Evolutionary conservation across 2,888 invertebrate species (phyloP).

Genomic region (Aphrophora alni): DNA sequence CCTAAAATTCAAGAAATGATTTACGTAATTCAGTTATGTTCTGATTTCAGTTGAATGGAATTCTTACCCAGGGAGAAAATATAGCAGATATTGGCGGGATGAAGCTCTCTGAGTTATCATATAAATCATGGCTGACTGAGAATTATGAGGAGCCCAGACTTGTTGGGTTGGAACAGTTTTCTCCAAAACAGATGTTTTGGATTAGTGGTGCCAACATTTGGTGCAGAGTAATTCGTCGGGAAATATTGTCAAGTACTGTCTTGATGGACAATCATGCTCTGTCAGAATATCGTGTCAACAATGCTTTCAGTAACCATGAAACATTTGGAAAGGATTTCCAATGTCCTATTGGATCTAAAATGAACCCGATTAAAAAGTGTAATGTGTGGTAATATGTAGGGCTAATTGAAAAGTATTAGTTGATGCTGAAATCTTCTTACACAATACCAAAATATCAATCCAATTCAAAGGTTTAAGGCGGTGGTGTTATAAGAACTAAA

Average conservation of each 20-base stretch:
- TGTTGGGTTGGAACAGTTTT: conserved; percentile 72
- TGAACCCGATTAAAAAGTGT: conserved; percentile 69
- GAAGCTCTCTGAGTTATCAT: conserved; percentile 88
- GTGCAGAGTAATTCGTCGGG: conserved; percentile 77
- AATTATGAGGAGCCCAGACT: conserved; percentile 70
- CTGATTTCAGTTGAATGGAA: conserved; percentile 77
- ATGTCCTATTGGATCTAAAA: too few relatives aligned
- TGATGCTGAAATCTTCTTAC: too few relatives aligned
- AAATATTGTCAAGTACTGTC: conserved; percentile 78
- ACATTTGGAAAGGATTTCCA: conserved; percentile 68
- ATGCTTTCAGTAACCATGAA: conserved; percentile 67
- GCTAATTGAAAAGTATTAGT: conserved; percentile 55
- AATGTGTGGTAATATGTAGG: too few relatives aligned
- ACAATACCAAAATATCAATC: too few relatives aligned
- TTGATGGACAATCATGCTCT: conserved; percentile 71
- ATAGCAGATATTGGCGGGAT: conserved; percentile 95
- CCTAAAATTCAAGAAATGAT: too few relatives aligned
- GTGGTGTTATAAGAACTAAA: too few relatives aligned
- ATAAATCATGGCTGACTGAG: conserved; percentile 73
- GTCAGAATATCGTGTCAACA: conserved; percentile 64
- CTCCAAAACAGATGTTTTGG: conserved; percentile 80
- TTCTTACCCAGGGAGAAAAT: conserved; percentile 92
- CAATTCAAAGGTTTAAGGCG: too few relatives aligned
- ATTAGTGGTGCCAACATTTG: conserved; percentile 85
- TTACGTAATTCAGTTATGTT: too few relatives aligned